Conservation (phyloP, 2,888 invertebrate genomes). For the Cephus sareptanus region DNA sequence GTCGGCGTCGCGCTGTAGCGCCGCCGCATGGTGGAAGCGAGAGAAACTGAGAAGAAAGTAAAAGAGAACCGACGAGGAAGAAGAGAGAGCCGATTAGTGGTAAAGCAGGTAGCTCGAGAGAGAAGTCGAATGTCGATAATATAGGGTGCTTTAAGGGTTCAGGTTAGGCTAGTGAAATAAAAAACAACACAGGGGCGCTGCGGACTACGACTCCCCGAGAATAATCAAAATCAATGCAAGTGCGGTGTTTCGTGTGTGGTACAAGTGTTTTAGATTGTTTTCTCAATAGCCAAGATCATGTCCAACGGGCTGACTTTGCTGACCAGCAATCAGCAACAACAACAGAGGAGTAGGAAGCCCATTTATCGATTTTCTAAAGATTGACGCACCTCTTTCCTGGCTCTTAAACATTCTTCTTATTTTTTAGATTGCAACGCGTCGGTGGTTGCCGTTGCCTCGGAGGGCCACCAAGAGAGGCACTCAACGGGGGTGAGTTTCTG, state of each 20-base stretch:
- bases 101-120: background rate
- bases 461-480: constrained; percentile 37
- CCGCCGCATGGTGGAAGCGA: background rate
- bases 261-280: background rate
- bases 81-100: background rate
- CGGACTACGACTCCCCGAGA: constrained; percentile 25
- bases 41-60: background rate
- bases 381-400: background rate
- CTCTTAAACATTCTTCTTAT: background rate
- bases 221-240: constrained; percentile 57
- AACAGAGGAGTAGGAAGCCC: constrained; percentile 42
- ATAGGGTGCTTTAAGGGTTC: background rate
- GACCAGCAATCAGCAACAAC: constrained; percentile 41
- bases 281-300: constrained; percentile 31
- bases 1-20: background rate
- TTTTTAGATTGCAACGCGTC: constrained; percentile 38
- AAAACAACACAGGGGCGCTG: constrained; percentile 25
- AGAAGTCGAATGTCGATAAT: background rate
- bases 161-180: constrained; percentile 24
- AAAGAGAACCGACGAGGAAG: background rate
- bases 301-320: constrained; percentile 51
- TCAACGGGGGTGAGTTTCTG: constrained; percentile 38
- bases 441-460: constrained; percentile 31
- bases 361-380: constrained; percentile 14
- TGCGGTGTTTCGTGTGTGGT: constrained; percentile 32